A percentile compares a stretch with the other conserved stretches of the same genome.
Evolutionary conservation across 2,797 vertebrate genomes (phyloP).

Genomic region (Parotocinclus haroldoi): DNA sequence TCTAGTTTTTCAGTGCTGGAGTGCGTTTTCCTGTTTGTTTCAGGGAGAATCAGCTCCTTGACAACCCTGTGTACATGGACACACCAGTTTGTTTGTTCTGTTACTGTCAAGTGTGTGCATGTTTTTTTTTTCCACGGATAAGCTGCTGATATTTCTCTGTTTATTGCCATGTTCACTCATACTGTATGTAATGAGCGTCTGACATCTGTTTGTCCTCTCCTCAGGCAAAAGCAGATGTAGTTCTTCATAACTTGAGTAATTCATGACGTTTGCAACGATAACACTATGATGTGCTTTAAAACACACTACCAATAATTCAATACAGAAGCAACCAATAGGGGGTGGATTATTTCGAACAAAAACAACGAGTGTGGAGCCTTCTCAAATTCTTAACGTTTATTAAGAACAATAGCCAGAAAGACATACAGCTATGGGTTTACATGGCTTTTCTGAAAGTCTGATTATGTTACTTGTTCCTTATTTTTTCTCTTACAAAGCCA

Average conservation of each 20-base stretch:
- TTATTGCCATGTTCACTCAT: slow-evolving; percentile 43
- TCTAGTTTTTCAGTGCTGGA: not conserved
- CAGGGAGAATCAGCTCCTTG: too few species aligned
- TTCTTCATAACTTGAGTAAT: not conserved
- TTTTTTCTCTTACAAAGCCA: not conserved
- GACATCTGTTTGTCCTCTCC: not conserved
- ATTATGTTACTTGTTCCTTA: not conserved
- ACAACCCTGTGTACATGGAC: slow-evolving; percentile 25
- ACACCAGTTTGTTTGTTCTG: slow-evolving; percentile 16
- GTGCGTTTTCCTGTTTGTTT: slow-evolving; percentile 10
- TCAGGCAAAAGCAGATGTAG: slow-evolving; percentile 14
- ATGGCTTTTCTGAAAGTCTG: slow-evolving; percentile 24
- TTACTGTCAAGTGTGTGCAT: slow-evolving; percentile 9
- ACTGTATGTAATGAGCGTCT: slow-evolving; percentile 16
- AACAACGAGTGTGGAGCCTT: too few species aligned
- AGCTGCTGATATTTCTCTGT: slow-evolving; percentile 7
- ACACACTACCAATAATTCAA: too few species aligned
- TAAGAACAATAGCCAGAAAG: not conserved
- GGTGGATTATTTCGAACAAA: too few species aligned
- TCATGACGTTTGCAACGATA: too few species aligned
- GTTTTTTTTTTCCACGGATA: slow-evolving; percentile 27
- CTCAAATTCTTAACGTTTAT: too few species aligned
- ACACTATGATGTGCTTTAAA: too few species aligned
- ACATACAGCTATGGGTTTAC: slow-evolving; percentile 39
- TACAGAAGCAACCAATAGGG: too few species aligned